These are phyloP conservation scores for Scolopax rusticola DNA, from an alignment of 2,797 vertebrate species.

Conservation along the genomic window DNA sequence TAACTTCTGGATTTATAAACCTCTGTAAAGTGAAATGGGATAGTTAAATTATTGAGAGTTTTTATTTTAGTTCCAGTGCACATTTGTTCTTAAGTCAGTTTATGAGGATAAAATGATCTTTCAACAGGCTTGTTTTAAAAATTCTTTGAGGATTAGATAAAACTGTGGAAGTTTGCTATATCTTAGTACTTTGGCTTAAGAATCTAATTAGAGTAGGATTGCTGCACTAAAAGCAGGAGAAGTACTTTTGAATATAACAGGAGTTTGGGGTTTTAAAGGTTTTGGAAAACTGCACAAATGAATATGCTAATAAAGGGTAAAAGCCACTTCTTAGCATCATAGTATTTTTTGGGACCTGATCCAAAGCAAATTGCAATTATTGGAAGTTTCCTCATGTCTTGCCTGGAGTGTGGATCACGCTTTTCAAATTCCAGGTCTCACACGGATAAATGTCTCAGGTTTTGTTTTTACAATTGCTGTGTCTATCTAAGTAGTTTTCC, in stretches of 20 bases:
- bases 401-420: not conserved
- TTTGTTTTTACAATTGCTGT: not conserved
- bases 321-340: not conserved
- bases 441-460: not conserved
- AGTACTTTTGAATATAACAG: not conserved
- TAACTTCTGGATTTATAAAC: conserved; percentile 22
- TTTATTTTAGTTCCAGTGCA: not conserved
- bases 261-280: not conserved
- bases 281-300: not conserved
- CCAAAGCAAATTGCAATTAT: not conserved
- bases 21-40: not conserved
- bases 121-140: conserved; percentile 5
- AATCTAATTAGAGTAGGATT: not conserved
- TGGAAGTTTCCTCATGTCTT: not conserved
- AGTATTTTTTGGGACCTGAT: not conserved
- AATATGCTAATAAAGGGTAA: not conserved
- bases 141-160: not conserved
- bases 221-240: not conserved
- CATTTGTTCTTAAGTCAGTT: not conserved
- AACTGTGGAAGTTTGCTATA: not conserved
- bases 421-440: not conserved
- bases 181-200: not conserved
- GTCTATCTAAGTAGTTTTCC: not conserved
- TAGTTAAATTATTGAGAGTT: not conserved
- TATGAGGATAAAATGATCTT: conserved; percentile 21